These are phyloP conservation scores for Ctenomys sociabilis DNA, from an alignment of 2,113 vertebrate genomes.

Conservation along the genomic window DNA sequence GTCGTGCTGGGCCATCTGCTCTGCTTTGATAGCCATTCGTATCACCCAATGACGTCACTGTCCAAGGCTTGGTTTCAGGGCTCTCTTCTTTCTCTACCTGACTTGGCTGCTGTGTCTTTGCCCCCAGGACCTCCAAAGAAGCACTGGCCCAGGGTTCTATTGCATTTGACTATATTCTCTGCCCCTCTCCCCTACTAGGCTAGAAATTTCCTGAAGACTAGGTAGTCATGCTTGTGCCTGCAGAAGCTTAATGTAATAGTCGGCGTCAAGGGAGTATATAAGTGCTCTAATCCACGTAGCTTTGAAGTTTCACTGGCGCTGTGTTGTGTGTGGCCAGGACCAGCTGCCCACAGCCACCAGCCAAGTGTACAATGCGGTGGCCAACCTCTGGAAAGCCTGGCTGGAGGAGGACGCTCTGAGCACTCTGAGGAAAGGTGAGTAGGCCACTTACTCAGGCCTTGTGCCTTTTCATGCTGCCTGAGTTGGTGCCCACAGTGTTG, in stretches of 20 bases:
- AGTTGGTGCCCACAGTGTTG: not conserved
- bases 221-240: not conserved
- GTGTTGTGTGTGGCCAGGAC: slow-evolving; percentile 88
- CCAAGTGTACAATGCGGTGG: slow-evolving; percentile 92
- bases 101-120: not conserved
- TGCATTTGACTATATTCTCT: not conserved
- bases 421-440: slow-evolving; percentile 92
- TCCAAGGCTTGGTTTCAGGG: not conserved
- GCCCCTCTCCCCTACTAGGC: not conserved
- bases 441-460: not conserved
- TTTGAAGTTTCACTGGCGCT: slow-evolving; percentile 49
- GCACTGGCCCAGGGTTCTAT: not conserved
- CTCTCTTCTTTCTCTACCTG: not conserved
- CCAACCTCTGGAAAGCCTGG: slow-evolving; percentile 94
- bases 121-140: not conserved
- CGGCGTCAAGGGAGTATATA: not conserved
- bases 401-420: slow-evolving; percentile 89
- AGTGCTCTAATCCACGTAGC: not conserved
- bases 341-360: slow-evolving; percentile 90
- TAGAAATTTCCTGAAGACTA: not conserved
- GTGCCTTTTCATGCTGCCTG: not conserved
- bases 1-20: not conserved
- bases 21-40: not conserved
- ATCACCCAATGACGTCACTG: not conserved
- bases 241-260: not conserved